Conservation (phyloP, 2,113 vertebrate genomes). For the Cyanistes caeruleus region DNA sequence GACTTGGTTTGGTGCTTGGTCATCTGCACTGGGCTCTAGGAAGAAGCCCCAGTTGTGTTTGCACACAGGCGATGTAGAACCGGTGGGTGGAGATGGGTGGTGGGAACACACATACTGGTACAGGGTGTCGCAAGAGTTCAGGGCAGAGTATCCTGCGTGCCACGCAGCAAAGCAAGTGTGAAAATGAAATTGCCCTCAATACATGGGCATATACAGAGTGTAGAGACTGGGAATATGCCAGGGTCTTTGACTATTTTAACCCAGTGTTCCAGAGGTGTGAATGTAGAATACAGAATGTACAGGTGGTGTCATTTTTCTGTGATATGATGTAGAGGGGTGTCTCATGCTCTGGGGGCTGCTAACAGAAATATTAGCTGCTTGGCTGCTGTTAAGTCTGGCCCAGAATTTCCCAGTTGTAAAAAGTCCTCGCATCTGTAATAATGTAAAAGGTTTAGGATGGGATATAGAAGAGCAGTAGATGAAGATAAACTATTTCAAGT, state of each 20-base stretch:
- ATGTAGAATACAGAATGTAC: not conserved
- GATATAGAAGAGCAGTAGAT: not conserved
- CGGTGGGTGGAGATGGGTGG: not conserved
- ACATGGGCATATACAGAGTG: no score
- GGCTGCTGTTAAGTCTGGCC: not conserved
- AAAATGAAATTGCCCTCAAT: no score
- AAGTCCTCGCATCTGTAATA: not conserved
- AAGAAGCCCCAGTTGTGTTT: fast-evolving
- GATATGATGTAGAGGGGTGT: not conserved
- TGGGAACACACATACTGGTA: fast-evolving
- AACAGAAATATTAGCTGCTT: not conserved
- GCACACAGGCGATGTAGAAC: fast-evolving
- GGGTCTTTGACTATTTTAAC: not conserved
- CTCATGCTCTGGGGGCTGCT: no score
- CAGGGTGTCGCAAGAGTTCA: not conserved
- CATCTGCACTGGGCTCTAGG: not conserved
- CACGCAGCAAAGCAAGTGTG: not conserved
- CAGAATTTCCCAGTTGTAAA: not conserved
- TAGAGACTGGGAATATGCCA: not conserved
- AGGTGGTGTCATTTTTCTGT: not conserved
- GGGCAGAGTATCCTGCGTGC: not conserved
- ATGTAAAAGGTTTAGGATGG: not conserved
- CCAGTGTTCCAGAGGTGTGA: not conserved
- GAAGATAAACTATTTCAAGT: not conserved
- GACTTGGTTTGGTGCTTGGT: not conserved